Conservation (phyloP, 2,113 vertebrate genomes). For the Nothoprocta perdicaria region DNA sequence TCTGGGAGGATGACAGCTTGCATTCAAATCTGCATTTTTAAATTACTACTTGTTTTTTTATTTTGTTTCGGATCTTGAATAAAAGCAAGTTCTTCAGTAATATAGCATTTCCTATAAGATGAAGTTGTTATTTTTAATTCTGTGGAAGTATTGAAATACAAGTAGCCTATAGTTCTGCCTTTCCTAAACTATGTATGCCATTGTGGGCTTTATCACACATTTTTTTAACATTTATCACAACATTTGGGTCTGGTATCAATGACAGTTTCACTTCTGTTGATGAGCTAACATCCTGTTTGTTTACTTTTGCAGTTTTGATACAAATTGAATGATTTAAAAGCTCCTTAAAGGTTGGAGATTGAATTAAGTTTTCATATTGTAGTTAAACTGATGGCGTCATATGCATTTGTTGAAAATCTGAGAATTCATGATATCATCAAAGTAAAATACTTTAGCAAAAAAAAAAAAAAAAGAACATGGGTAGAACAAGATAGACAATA, state of each 20-base stretch:
- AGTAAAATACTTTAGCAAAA: neutral
- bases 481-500: neutral
- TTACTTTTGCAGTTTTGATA: neutral
- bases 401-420: neutral
- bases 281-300: neutral
- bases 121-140: neutral
- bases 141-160: neutral
- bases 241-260: neutral
- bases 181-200: neutral
- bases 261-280: neutral
- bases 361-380: neutral
- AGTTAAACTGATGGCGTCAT: neutral
- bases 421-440: neutral
- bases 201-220: neutral
- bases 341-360: neutral
- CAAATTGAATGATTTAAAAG: neutral
- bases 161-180: neutral
- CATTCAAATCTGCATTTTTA: neutral
- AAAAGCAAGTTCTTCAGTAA: neutral
- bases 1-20: neutral
- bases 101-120: neutral
- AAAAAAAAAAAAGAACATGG: no score
- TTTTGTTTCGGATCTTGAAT: neutral
- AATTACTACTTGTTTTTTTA: neutral
- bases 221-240: neutral